Percentiles rank a stretch among this genome's conserved stretches.
Evolutionary conservation across 2,888 invertebrate species (phyloP).

Genomic region (Neuroscelio doddi): DNA sequence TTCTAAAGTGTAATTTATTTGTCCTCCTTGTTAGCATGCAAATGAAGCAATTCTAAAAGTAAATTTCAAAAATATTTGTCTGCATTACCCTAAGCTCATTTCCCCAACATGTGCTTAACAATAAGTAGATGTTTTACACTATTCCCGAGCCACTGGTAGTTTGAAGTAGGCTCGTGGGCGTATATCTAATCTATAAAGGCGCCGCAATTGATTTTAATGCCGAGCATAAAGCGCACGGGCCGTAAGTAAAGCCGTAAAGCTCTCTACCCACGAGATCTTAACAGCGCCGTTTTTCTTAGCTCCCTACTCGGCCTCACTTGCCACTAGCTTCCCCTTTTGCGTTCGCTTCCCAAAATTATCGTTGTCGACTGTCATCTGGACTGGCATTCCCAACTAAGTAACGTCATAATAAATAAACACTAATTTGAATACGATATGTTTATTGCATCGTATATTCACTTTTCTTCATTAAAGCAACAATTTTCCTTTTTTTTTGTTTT

Average conservation of each 20-base stretch:
- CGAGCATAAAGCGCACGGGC: slow-evolving; percentile 52
- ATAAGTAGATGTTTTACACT: slow-evolving; percentile 31
- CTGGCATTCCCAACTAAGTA: slow-evolving; percentile 29
- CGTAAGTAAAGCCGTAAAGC: slow-evolving; percentile 52
- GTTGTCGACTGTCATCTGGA: slow-evolving; percentile 24
- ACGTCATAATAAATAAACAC: slow-evolving; percentile 44
- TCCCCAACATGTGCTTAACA: slow-evolving; percentile 22
- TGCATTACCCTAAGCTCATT: slow-evolving; percentile 7
- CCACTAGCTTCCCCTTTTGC: slow-evolving; percentile 17
- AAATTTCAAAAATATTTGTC: background rate
- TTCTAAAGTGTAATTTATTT: no score
- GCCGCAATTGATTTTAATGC: slow-evolving; percentile 61
- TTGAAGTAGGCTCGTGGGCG: slow-evolving; percentile 27
- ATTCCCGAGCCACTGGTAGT: slow-evolving; percentile 34
- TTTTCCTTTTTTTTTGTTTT: no score
- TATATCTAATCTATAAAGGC: slow-evolving; percentile 56
- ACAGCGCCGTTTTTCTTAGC: slow-evolving; percentile 42
- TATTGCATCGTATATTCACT: slow-evolving; percentile 34
- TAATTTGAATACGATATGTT: slow-evolving; percentile 40
- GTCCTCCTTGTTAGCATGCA: background rate
- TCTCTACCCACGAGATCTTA: slow-evolving; percentile 47
- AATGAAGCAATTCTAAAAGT: no score
- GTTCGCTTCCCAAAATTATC: slow-evolving; percentile 41
- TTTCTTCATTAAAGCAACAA: slow-evolving; percentile 36
- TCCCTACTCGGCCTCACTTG: slow-evolving; percentile 29